Base-by-base conservation (phyloP, 2,888 invertebrate genomes). In the Torymus aiolomorphi region DNA sequence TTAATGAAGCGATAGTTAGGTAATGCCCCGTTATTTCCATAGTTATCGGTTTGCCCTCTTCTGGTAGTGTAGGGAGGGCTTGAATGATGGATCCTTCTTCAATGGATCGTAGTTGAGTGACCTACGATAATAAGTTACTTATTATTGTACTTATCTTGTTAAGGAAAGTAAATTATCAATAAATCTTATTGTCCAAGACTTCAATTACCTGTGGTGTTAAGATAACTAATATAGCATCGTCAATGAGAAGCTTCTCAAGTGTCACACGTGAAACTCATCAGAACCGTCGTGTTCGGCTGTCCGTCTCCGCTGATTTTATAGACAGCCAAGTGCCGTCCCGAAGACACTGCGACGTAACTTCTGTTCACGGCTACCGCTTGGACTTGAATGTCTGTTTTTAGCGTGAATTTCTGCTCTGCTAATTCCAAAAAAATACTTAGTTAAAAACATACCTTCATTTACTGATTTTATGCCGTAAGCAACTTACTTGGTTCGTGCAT, bases 31-130 rank as follows among this genome's bases (percentile, higher is more conserved):
- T 97, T 56, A 97, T 92, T 86, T 97, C 96, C 89, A 98, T 94
- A 18, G 95, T 95, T 75, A 97, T 96, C 2, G 98, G 96, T 89
- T 97, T 96, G 0, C 98, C 98, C 92, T 96, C 94, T 57, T 91
- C 91, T 20, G 92, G 91, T 59, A 91, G 86, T 79, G 92, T 92
- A 51, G 91, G 91, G 18, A 95, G 89, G 18, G 91, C 91, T 86
- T 94, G 94, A 84, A 93, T 93, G 0, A 94, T 89, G 24, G 93
- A 93, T 65, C 95, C 95, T 88, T 95, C 91, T 88, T 95, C 91
- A 70, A 92, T 88, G 12, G 93, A 92, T 82, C 92, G 92, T 78
- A 94, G 90, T 85, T 93, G 92, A 82, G 95, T 92, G 57, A 93
- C 92, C 92, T 76, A 91, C 31, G 14, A 16, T 13, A 66, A 49